Conservation (phyloP, 2,888 invertebrate species). For the Xanthorhoe spadicearia region DNA sequence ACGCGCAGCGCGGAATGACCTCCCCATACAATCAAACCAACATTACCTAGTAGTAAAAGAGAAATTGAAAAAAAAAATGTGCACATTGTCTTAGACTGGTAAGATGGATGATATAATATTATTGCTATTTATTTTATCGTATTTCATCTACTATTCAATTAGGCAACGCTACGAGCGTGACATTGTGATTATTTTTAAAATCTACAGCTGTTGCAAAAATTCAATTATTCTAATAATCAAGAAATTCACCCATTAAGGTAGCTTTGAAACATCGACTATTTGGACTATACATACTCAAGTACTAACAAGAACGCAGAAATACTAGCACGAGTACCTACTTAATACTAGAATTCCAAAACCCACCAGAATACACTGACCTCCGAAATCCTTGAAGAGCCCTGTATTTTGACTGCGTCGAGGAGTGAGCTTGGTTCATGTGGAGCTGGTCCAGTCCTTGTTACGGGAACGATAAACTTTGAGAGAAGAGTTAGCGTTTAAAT, state of each 20-base stretch:
- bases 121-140: too few species aligned
- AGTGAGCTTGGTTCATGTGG: conserved; percentile 53
- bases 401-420: conserved; percentile 39
- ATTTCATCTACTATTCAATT: too few species aligned
- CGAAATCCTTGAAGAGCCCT: conserved; percentile 45
- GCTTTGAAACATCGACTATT: conserved; percentile 65
- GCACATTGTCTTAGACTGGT: too few species aligned
- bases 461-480: conserved; percentile 80
- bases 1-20: too few species aligned
- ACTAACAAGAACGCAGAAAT: conserved; percentile 75
- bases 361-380: conserved; percentile 52
- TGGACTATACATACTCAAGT: conserved; percentile 54
- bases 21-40: too few species aligned
- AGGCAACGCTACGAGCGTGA: too few species aligned
- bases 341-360: conserved; percentile 77
- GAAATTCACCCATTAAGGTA: conserved; percentile 45
- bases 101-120: too few species aligned
- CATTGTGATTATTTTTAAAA: too few species aligned
- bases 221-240: neutral
- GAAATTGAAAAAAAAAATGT: too few species aligned
- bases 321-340: conserved; percentile 65
- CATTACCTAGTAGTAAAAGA: too few species aligned
- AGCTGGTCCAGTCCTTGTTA: conserved; percentile 71
- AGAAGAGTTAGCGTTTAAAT: conserved; percentile 81
- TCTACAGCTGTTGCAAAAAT: neutral